Evolutionary conservation across 2,113 vertebrate genomes (phyloP).

Genomic region (Alligator mississippiensis): DNA sequence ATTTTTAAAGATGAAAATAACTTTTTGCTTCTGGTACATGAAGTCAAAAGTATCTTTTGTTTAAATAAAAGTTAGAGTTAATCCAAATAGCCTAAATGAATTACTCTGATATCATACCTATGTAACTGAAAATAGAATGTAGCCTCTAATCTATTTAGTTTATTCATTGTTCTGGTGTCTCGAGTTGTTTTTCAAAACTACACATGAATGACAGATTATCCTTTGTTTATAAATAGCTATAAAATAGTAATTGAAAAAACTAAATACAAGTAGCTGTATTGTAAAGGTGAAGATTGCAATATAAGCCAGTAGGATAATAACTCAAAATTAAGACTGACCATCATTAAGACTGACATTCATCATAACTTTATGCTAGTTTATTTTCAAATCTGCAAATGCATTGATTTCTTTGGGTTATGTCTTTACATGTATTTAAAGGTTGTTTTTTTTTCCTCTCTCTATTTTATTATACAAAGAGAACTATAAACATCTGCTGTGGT

Average conservation of each 20-base stretch:
- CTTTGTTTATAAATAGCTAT: not conserved
- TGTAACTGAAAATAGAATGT: not conserved
- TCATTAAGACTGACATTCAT: not conserved
- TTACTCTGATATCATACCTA: not conserved
- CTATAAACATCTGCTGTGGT: not conserved
- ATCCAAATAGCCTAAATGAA: not conserved
- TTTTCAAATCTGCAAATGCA: not conserved
- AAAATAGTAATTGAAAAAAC: not conserved
- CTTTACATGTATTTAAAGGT: not conserved
- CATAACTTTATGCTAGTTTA: not conserved
- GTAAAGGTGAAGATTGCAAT: not conserved
- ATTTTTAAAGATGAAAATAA: no score
- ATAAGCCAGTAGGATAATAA: not conserved
- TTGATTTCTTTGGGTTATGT: not conserved
- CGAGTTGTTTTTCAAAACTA: not conserved
- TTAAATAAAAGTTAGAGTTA: not conserved
- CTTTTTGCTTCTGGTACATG: not conserved
- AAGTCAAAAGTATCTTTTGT: not conserved
- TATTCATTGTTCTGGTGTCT: not conserved
- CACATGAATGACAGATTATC: not conserved
- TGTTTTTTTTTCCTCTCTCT: not conserved
- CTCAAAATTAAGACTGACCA: no score
- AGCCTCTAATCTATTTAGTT: not conserved
- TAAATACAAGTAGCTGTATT: not conserved
- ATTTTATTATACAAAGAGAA: not conserved